Evolutionary conservation across 2,113 vertebrate genomes (phyloP).

Genomic region (Boulengerochromis microlepis): DNA sequence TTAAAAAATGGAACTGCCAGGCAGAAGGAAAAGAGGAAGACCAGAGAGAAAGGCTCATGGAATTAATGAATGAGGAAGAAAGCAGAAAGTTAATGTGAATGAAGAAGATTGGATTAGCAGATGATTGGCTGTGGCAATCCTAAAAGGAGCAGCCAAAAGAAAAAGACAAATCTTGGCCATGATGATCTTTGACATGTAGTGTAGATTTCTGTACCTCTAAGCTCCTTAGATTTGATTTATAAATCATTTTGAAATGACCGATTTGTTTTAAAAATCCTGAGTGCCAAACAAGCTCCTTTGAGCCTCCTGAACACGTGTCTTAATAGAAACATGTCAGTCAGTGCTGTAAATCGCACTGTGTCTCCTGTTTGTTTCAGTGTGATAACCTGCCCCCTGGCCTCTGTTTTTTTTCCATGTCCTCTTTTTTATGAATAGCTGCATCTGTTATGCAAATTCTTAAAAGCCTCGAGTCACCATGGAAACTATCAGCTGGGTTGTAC

Average conservation of each 20-base stretch:
- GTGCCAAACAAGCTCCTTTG: neutral
- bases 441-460: slow-evolving; percentile 39
- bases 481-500: slow-evolving; percentile 36
- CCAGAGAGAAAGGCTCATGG: neutral
- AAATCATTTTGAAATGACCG: neutral
- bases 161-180: neutral
- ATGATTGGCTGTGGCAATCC: neutral
- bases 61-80: neutral
- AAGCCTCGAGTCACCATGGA: slow-evolving; percentile 51
- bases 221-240: neutral
- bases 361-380: neutral
- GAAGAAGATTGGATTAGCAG: neutral
- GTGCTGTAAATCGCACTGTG: neutral
- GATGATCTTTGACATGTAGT: neutral
- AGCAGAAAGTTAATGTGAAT: neutral
- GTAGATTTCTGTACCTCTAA: neutral
- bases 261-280: neutral
- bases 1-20: neutral
- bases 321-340: neutral
- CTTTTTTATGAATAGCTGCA: slow-evolving; percentile 42
- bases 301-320: neutral
- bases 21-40: neutral
- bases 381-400: neutral
- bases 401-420: neutral
- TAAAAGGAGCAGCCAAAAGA: neutral